Percentiles rank a stretch among this genome's conserved stretches.
These are phyloP conservation scores for Loris lydekkerianus DNA, from an alignment of 2,797 vertebrate species.

Conservation along the genomic window DNA sequence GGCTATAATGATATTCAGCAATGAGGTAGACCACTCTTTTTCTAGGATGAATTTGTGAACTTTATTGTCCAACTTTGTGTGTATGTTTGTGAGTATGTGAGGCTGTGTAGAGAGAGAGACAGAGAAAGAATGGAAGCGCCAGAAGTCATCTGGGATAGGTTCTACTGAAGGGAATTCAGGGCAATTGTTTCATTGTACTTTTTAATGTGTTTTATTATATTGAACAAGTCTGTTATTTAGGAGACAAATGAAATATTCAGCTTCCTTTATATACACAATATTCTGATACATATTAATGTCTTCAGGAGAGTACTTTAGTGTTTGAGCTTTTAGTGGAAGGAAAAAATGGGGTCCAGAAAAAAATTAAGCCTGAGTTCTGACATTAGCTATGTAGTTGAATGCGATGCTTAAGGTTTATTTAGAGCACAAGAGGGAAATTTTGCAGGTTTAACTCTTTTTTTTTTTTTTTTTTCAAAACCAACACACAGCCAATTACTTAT, in stretches of 20 bases:
- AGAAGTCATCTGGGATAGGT: background rate
- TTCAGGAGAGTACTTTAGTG: background rate
- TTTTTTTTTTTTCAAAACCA: background rate
- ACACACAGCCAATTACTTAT: background rate
- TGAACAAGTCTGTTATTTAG: background rate
- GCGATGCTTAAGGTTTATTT: background rate
- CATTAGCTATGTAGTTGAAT: slow-evolving; percentile 11
- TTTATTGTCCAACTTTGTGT: no score
- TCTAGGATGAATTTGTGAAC: no score
- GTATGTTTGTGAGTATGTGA: background rate
- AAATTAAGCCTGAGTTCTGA: background rate
- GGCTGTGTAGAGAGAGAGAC: no score
- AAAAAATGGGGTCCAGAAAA: background rate
- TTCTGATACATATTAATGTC: background rate
- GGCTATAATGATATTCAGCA: no score
- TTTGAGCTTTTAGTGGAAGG: background rate
- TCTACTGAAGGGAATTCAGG: background rate
- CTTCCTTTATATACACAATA: background rate
- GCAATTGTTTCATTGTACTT: background rate
- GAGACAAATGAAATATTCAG: slow-evolving; percentile 3
- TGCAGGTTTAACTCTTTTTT: background rate
- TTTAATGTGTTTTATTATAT: background rate
- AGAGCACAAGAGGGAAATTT: background rate
- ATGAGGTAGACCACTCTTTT: no score
- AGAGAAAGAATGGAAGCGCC: background rate